Evolutionary conservation across 92 coral and sea anemone genomes (phyloP).

Genomic region (Zoanthus sociatus): DNA sequence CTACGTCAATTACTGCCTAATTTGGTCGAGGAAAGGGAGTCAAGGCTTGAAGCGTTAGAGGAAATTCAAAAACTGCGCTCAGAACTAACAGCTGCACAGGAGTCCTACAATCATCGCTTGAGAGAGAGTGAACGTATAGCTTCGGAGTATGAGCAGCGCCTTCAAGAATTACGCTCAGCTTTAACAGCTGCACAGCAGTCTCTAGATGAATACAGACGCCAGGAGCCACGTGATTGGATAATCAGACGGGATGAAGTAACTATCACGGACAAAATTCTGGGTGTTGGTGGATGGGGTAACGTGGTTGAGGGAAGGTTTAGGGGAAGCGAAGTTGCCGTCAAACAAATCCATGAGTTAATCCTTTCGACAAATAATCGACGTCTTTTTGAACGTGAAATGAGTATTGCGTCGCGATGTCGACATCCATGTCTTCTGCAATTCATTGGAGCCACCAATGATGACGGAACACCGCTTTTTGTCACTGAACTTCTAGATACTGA

Average conservation of each 20-base stretch:
- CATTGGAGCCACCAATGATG: constrained; percentile 52
- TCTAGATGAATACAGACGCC: constrained; percentile 82
- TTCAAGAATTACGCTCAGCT: constrained; percentile 70
- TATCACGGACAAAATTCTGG: constrained; percentile 78
- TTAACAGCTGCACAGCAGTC: constrained; percentile 74
- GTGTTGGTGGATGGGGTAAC: constrained; percentile 95
- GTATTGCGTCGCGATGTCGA: constrained; percentile 79
- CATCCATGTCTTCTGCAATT: constrained; percentile 90
- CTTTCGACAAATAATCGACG: constrained; percentile 97
- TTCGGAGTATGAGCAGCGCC: constrained; percentile 57
- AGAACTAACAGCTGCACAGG: constrained; percentile 18
- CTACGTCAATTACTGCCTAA: constrained; percentile 59
- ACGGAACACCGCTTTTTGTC: constrained; percentile 86
- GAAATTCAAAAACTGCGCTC: constrained; percentile 43
- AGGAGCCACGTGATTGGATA: constrained; percentile 98
- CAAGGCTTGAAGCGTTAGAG: constrained; percentile 38
- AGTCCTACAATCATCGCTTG: constrained; percentile 43
- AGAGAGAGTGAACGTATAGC: constrained; percentile 56
- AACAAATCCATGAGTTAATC: constrained; percentile 84
- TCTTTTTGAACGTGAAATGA: constrained; percentile 57
- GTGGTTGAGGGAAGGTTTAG: constrained; percentile 68
- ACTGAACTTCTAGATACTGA: constrained; percentile 94
- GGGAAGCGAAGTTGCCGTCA: too few species aligned
- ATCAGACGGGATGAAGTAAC: constrained; percentile 33
- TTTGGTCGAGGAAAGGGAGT: constrained; percentile 56